Evolutionary conservation across 2,797 vertebrate species (phyloP).

Genomic region (Spheniscus humboldti): DNA sequence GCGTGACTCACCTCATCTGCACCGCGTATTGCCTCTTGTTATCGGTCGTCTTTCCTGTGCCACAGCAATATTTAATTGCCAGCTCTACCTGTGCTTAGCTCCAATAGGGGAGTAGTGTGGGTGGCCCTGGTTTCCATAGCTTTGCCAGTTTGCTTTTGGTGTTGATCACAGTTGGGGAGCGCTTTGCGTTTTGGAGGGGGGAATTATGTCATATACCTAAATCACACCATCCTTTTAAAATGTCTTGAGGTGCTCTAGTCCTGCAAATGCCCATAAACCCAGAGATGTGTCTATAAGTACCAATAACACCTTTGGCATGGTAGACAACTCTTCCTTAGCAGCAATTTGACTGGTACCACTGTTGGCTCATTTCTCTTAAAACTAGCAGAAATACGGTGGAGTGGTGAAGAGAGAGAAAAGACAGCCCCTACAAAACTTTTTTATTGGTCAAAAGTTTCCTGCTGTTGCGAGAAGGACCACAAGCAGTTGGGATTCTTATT

Average conservation of each 20-base stretch:
- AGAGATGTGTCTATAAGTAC: background rate
- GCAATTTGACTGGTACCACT: background rate
- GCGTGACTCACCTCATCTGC: background rate
- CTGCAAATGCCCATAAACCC: background rate
- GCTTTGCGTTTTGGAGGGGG: fast-evolving
- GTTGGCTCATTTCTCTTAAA: fast-evolving
- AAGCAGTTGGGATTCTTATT: background rate
- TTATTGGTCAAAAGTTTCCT: background rate
- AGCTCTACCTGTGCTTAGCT: background rate
- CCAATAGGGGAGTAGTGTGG: background rate
- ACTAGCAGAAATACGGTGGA: fast-evolving
- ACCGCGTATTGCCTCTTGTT: background rate
- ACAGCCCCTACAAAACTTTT: background rate
- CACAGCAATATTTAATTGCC: background rate
- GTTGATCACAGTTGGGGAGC: background rate
- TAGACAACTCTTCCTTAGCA: background rate
- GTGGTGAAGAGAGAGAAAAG: background rate
- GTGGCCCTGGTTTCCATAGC: background rate
- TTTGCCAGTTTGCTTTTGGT: background rate
- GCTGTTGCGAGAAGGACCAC: too few relatives aligned
- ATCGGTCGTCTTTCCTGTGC: background rate
- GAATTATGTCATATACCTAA: background rate
- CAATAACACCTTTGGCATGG: fast-evolving
- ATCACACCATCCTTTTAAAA: background rate
- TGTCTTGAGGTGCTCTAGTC: background rate